A percentile compares a stretch with the other conserved stretches of the same genome.
Evolutionary conservation across 92 coral and sea anemone genomes (phyloP).

Genomic region (Heteractis magnifica): DNA sequence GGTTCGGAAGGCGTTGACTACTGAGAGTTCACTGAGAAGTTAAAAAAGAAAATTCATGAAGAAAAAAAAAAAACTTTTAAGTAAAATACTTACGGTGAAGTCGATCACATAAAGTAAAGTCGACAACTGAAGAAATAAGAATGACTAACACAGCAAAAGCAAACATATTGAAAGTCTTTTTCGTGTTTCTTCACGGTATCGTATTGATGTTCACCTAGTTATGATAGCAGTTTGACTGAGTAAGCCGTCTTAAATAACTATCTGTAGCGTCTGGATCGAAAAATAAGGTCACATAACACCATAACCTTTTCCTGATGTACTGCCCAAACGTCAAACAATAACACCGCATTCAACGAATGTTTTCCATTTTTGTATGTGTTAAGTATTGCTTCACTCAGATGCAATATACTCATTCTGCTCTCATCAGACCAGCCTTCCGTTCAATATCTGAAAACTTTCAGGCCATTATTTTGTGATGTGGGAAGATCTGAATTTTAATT

Average conservation of each 20-base stretch:
- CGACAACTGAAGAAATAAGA: not conserved
- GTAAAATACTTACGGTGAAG: not conserved
- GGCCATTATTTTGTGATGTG: not conserved
- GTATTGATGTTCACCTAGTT: not conserved
- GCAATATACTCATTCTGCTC: not conserved
- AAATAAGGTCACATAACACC: not conserved
- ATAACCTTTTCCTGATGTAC: not conserved
- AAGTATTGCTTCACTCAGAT: not conserved
- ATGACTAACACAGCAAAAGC: not conserved
- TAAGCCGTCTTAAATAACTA: not conserved
- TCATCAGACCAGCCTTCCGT: not conserved
- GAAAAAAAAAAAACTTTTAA: not conserved
- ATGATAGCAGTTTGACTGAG: not conserved
- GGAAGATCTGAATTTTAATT: not conserved
- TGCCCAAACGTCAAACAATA: constrained; percentile 3
- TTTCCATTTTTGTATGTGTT: not conserved
- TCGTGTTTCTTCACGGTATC: not conserved
- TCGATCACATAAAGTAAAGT: not conserved
- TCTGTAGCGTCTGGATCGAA: not conserved
- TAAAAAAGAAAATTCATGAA: not conserved
- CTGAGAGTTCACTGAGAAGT: too few relatives aligned
- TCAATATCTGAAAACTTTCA: not conserved
- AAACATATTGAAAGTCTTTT: not conserved
- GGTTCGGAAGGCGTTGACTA: too few relatives aligned
- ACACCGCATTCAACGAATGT: not conserved